phyloP scores from a whole-genome alignment of 2,113 vertebrate species.

The Eclectus roratus region DNA sequence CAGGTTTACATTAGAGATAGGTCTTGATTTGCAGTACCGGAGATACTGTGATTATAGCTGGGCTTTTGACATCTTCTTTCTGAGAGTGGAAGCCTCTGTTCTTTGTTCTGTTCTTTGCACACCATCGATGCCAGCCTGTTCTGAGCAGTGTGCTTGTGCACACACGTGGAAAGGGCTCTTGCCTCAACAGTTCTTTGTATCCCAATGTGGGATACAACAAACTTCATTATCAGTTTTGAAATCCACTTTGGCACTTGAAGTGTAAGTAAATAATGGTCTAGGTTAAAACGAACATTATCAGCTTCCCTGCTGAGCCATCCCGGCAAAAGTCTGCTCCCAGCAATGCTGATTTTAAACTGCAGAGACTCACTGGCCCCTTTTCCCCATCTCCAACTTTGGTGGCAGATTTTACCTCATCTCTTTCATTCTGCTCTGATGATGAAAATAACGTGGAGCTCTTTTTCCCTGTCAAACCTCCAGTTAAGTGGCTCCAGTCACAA shows the following conservation, averaged over 20 bases:
- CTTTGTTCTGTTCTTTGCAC: background rate
- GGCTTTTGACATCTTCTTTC: background rate
- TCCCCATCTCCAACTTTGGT: background rate
- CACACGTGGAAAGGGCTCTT: background rate
- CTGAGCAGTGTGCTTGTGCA: background rate
- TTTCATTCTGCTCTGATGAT: background rate
- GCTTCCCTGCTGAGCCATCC: background rate
- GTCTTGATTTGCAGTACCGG: background rate
- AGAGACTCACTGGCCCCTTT: background rate
- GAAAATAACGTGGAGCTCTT: background rate
- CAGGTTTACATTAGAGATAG: background rate
- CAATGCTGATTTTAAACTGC: background rate
- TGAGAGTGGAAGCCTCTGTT: background rate
- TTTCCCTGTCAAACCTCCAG: background rate
- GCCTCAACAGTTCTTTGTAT: background rate
- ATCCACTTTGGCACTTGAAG: background rate
- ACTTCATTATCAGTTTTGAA: background rate
- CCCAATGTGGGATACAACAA: background rate
- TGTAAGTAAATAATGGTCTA: background rate
- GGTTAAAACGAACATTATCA: background rate
- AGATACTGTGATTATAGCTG: background rate
- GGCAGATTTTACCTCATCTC: background rate
- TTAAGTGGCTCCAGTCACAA: background rate
- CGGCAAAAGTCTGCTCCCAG: background rate
- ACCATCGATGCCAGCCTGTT: background rate